Base-by-base conservation (phyloP, 2,797 vertebrate genomes). In the Muraenolepis orangiensis region DNA sequence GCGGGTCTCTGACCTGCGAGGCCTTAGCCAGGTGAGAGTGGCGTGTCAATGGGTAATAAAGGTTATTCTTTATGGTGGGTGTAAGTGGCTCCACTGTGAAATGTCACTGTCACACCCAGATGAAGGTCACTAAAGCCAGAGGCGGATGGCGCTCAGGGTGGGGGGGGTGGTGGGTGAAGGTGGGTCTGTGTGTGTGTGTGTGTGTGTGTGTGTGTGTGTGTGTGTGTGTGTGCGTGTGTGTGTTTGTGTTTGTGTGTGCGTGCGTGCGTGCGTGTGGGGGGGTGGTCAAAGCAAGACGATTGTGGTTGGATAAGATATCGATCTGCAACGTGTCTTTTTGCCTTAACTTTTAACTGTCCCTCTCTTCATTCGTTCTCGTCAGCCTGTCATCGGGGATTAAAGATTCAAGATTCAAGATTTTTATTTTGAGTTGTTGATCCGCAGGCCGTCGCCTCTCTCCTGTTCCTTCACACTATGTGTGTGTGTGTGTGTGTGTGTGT, bases 31-130 rank as follows among this genome's bases (percentile, higher is more conserved):
- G 72, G 68, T 71, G 80, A 81, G 72, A 71, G 72, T 57, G 4
- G 70, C 67, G 82, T 80, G 80, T 91, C 88, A 90, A 85, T 84
- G 81, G 88, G 81, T 77, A 88, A 86, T 88, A 91, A 93, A 92
- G 89, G 90, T 92, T 90, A 90, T 80, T 91, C 82, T 86, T 88
- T 88, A 85, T 89, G 87, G 91, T 84, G 86, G 87, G 85, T 87
- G 81, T 86, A 90, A 90, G 86, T 84, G 86, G 80, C 85, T 83
- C 79, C 84, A 79, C 83, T 86, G 81, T 83, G 81, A 93, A 93
- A 94, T 91, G 91, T 91, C 91, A 91, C 85, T 81, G 72, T 88
- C 85, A 80, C 79, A 72, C 82, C 83, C 80, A 79, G 88, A 82
- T 76, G 87, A 93, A 92, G 91, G 90, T 92, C 91, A 91, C 61